Conservation (phyloP, 2,888 invertebrate species). For the Drosophila helvetica region DNA sequence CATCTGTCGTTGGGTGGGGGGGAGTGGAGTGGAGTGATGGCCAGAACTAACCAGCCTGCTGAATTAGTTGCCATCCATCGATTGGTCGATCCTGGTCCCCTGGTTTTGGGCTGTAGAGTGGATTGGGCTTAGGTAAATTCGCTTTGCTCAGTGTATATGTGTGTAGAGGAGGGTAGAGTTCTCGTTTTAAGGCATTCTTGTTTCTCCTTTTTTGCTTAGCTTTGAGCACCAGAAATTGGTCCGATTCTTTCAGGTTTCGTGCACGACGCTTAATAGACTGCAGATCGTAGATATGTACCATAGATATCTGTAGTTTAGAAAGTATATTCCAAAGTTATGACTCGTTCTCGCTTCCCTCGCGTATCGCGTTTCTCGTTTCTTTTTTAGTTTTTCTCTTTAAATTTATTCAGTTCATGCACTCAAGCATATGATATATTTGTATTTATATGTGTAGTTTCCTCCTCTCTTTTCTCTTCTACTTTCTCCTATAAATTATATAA, state of each 20-base stretch:
- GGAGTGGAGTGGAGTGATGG: background rate
- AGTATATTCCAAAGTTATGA: slow-evolving; percentile 44
- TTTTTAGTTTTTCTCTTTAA: slow-evolving; percentile 52
- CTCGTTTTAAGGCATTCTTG: slow-evolving; percentile 30
- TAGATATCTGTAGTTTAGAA: slow-evolving; percentile 12
- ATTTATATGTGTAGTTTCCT: slow-evolving; percentile 50
- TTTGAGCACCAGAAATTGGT: slow-evolving; percentile 72
- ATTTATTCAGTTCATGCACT: slow-evolving; percentile 76
- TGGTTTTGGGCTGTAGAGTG: slow-evolving; percentile 26
- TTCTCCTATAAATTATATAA: slow-evolving; percentile 48
- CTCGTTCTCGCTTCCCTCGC: slow-evolving; percentile 9
- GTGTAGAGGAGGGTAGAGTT: slow-evolving; percentile 17
- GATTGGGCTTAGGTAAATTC: slow-evolving; percentile 65
- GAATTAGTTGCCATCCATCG: slow-evolving; percentile 62
- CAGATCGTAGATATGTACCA: slow-evolving; percentile 1
- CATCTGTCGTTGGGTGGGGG: background rate
- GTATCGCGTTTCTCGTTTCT: slow-evolving; percentile 2
- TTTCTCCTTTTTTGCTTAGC: slow-evolving; percentile 24
- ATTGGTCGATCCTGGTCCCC: slow-evolving; percentile 26
- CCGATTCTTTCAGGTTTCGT: slow-evolving; percentile 45
- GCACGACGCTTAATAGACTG: slow-evolving; percentile 41
- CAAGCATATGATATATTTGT: slow-evolving; percentile 54
- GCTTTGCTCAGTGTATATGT: slow-evolving; percentile 36
- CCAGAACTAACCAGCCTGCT: slow-evolving; percentile 78
- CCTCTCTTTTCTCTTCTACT: slow-evolving; percentile 41